Evolutionary conservation across 2,797 vertebrate species (phyloP), one percentile per base, ranked within the genome.

Genomic region (Lepus oiostolus): DNA sequence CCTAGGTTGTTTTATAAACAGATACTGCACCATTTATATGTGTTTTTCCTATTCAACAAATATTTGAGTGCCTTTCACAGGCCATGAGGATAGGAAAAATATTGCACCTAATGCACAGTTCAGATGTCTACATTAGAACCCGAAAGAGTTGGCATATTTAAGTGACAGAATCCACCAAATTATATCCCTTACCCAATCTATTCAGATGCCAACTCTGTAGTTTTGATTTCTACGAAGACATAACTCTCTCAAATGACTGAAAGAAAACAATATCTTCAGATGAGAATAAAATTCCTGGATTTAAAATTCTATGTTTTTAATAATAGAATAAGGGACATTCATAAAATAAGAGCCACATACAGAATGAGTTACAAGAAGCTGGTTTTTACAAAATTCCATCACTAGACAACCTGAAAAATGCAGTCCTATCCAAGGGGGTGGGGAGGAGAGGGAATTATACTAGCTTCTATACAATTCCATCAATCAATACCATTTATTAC

Each of bases 81-180:
- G 76, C n/a, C 16, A 30, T 76, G 28, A 95, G 4, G 50, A 89
- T 12, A 85, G 26, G 50, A 54, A 26, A 94, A 88, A 93, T 54
- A 80, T 32, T 84, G 9, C 16, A 81, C 16, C 6, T 77, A 14
- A 82, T 63, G 30, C 17, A 86, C 63, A 89, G 22, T 79, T 88
- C 68, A 84, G 21, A 90, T 90, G n/a, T 90, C 74, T 94, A 90
- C 2, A 80, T 22, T 35, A 80, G 42, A 81, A 82, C 35, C 42
- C 24, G 42, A 88, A 84, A 77, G 65, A 93, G 19, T 5, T 85
- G 63, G 19, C 58, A 93, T 19, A 77, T 24, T 90, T 82, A 92
- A 60, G 21, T 80, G 71, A 94, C 50, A 94, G 77, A 90, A 88
- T 71, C 80, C 28, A 95, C 83, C 35, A 92, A 75, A 85, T n/a